A percentile compares a stretch with the other conserved stretches of the same genome.
These are phyloP conservation scores for Daubentonia madagascariensis DNA, from an alignment of 2,113 vertebrate species.

Conservation along the genomic window DNA sequence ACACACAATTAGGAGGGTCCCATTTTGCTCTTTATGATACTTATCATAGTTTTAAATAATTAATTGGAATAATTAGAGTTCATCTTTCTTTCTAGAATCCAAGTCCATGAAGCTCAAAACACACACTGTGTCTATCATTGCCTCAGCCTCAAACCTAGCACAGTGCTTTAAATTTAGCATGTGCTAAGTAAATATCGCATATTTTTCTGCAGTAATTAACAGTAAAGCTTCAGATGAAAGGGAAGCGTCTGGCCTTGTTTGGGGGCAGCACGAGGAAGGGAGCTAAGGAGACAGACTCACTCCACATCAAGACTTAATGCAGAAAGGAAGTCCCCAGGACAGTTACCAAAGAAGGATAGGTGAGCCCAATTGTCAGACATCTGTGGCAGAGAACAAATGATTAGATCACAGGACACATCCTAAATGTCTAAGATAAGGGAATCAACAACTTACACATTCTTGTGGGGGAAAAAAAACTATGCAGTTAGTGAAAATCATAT, in stretches of 20 bases:
- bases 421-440: neutral
- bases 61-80: slow-evolving; percentile 2
- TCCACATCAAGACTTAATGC: neutral
- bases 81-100: neutral
- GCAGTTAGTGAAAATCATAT: neutral
- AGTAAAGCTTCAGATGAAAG: neutral
- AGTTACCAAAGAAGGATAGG: neutral
- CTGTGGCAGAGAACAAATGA: neutral
- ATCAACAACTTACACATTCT: neutral
- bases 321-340: neutral
- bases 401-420: neutral
- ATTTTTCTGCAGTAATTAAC: neutral
- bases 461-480: neutral
- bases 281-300: neutral
- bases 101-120: neutral
- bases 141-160: neutral
- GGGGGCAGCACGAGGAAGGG: neutral
- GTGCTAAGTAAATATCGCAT: neutral
- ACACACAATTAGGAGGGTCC: neutral
- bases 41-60: neutral
- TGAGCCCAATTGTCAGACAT: neutral
- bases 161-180: neutral
- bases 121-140: neutral
- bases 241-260: neutral
- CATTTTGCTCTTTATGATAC: neutral